Base-by-base conservation (phyloP, 1,140 invertebrate species). In the Uloborus diversus region DNA sequence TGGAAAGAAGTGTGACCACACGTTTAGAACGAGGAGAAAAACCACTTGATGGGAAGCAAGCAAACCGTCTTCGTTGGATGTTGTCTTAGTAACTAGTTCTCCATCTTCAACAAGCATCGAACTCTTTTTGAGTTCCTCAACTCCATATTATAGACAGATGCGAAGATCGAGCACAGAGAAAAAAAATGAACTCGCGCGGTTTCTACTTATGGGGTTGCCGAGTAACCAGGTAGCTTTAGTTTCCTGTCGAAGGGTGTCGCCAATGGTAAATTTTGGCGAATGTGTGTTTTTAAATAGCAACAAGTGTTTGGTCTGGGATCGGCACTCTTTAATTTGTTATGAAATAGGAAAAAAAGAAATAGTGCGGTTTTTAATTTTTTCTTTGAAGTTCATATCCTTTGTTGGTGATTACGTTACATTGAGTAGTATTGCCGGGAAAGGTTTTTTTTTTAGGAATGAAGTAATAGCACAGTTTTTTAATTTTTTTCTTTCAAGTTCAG, bases 121-220 rank as follows among this genome's bases (percentile, higher is more conserved):
- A 66, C 20, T 66, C 65, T 33, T 69, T 11, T n/a, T n/a, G n/a
- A 51, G 65, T 28, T 69, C 30, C 37, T 30, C 65, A 33, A 20
- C n/a, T n/a, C 56, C 66, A 56, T 69, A 69, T 35, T 56, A 69
- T 56, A 30, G 30, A 28, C 47, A 27, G 23, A 33, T n/a, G 17
- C 9, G 9, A 42, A 9, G 9, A 42, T 42, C 37, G 23, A 53
- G 20, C 14, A 13, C 27, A 20, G 28, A 0, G 33, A 69, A 33
- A 69, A 53, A 33, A 56, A 51, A 69, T 33, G 37, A 20, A 28
- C 13, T 59, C 11, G 9, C 59, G 23, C 28, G 13, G 7, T 53
- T 11, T 51, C 27, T 53, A 56, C 66, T 37, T 69, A 33, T 33
- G 49, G 66, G 66, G 66, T 69, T 69, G 66, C 66, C 66, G 32